A percentile compares a stretch with the other conserved stretches of the same genome.
phyloP scores from a whole-genome alignment of 2,113 vertebrate genomes.

The Siniperca chuatsi region DNA sequence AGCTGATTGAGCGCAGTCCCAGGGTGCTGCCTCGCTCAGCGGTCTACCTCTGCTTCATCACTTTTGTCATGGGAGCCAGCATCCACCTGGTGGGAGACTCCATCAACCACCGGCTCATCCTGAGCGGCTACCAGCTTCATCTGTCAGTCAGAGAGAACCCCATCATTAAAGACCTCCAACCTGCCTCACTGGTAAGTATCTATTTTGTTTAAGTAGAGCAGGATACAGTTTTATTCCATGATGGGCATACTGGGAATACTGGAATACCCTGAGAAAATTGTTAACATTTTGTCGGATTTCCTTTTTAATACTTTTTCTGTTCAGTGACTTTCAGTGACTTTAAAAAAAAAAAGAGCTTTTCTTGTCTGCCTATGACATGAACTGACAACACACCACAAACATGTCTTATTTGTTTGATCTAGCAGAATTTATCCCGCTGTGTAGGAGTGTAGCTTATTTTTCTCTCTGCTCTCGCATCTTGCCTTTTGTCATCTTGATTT shows the following conservation, averaged over 20 bases:
- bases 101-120: slow-evolving; percentile 94
- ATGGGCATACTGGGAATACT: background rate
- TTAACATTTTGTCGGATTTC: no score
- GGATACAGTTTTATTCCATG: background rate
- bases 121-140: slow-evolving; percentile 98
- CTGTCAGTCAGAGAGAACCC: slow-evolving; percentile 96
- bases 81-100: slow-evolving; percentile 98
- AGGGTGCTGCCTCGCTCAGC: slow-evolving; percentile 87
- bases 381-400: background rate
- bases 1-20: slow-evolving; percentile 94
- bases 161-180: slow-evolving; percentile 94
- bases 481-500: background rate
- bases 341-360: background rate
- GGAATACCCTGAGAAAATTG: background rate
- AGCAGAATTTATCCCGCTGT: background rate
- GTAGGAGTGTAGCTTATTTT: background rate
- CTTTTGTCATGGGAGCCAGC: slow-evolving; percentile 97
- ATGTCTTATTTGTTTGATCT: background rate
- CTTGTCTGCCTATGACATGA: background rate
- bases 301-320: background rate
- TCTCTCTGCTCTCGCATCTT: slow-evolving; percentile 10
- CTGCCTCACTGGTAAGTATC: slow-evolving; percentile 88
- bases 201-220: background rate
- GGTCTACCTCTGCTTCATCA: slow-evolving; percentile 93
- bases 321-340: background rate